Percentiles rank a stretch among this genome's conserved stretches.
These are phyloP conservation scores for Camelus dromedarius DNA, from an alignment of 2,113 vertebrate species.

Conservation along the genomic window DNA sequence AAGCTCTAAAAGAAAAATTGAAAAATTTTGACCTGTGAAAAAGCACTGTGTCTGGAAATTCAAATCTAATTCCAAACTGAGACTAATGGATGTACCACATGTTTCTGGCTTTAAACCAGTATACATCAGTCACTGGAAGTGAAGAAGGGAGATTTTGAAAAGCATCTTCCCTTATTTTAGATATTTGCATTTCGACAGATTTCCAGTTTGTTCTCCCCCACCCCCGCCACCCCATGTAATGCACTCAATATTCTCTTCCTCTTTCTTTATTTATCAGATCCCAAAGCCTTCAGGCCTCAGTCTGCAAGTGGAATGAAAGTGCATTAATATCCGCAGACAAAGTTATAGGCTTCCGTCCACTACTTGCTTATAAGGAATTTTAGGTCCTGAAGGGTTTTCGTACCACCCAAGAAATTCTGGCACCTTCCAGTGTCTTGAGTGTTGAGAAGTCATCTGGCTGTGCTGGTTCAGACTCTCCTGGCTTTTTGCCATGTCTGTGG, in stretches of 20 bases:
- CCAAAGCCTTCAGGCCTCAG: background rate
- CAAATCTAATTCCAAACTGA: background rate
- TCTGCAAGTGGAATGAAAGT: background rate
- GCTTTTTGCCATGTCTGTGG: background rate
- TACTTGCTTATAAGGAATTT: background rate
- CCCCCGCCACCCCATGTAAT: background rate
- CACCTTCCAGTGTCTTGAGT: background rate
- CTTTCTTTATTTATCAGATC: background rate
- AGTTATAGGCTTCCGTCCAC: background rate
- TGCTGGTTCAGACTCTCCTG: background rate
- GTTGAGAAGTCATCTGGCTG: background rate
- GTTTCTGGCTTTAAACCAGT: background rate
- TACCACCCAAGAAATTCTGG: background rate
- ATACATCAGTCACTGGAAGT: background rate
- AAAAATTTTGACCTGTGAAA: background rate
- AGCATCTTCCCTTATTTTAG: background rate
- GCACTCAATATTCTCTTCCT: background rate
- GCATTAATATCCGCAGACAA: background rate
- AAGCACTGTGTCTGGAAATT: slow-evolving; percentile 13
- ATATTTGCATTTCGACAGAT: background rate
- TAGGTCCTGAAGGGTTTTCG: background rate
- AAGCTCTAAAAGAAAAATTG: background rate
- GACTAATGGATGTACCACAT: background rate
- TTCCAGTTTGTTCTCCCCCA: background rate
- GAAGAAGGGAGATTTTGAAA: background rate